Base-by-base conservation (phyloP, 2,888 invertebrate genomes). In the Nineta flava region DNA sequence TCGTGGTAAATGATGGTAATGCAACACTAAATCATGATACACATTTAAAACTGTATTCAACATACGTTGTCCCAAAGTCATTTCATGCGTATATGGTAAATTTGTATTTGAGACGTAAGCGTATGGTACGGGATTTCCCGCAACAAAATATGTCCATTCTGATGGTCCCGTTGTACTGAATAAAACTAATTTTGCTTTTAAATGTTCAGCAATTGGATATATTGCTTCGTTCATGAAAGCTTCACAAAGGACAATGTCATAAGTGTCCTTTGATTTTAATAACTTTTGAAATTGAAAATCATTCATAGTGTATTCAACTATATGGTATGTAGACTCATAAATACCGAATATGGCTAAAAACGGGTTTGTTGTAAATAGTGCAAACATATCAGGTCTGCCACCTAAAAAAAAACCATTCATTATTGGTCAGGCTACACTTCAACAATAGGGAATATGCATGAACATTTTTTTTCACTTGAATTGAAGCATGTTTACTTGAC, bases 1-100 rank as follows among this genome's bases (percentile, higher is more conserved):
- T 21, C 52, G 1, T 9, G 56, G 57, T 46, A 57, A 55, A 44
- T 43, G 17, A 1, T 26, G 10, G n/a, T 2, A 13, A 45, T 45
- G 15, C 6, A 26, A 26, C 7, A 26, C 3, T 7, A 26, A 26
- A 26, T 26, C 26, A 26, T 26, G 16, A 40, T 15, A 40, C 13
- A n/a, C 16, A 13, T 9, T 40, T 40, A 16, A 6, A 40, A 15
- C 9, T 3, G 26, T 26, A 26, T 26, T 26, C 4, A 26, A 26
- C 26, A 76, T 44, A 53, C 81, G 61, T 55, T 74, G 68, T 57
- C 62, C 61, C 53, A 81, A 76, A 38, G 63, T 72, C 63, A 73
- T 72, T 46, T 59, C 60, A 21, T 72, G 65, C 35, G 64, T 57
- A 48, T 61, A 68, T 3, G 65, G 61, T 47, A 68, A 55, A 51